phyloP scores from a whole-genome alignment of 2,113 vertebrate species.

The Lepus americanus region DNA sequence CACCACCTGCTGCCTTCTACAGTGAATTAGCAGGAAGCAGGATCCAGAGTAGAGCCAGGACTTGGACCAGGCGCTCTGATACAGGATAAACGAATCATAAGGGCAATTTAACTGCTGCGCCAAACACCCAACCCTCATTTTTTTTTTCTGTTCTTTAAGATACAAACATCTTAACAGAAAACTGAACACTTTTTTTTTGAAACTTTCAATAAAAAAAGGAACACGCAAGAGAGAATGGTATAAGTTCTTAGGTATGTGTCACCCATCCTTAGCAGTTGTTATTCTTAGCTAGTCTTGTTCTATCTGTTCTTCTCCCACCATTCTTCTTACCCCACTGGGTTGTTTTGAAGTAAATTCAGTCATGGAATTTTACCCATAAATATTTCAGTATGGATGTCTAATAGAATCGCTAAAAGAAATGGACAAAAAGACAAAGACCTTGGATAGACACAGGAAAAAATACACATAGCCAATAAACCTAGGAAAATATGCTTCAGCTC shows the following conservation, averaged over 20 bases:
- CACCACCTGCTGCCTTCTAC: no score
- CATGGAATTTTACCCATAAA: not conserved
- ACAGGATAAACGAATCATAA: no score
- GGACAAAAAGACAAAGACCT: not conserved
- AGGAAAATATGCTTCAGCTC: not conserved
- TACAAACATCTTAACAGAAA: not conserved
- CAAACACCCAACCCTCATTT: no score
- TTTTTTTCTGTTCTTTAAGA: not conserved
- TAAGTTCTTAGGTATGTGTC: not conserved
- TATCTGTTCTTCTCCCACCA: not conserved
- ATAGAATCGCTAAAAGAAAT: not conserved
- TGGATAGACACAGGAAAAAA: not conserved
- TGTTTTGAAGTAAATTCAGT: slow-evolving; percentile 36
- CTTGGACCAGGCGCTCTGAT: no score
- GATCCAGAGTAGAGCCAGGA: no score
- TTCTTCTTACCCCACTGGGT: not conserved
- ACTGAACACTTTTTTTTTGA: not conserved
- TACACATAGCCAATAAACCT: not conserved
- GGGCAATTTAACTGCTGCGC: no score
- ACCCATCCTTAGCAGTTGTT: not conserved
- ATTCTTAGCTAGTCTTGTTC: not conserved
- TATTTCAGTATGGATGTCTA: not conserved
- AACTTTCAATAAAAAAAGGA: not conserved
- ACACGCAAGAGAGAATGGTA: not conserved
- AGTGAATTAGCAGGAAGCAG: no score